These are phyloP conservation scores for Manis crassicaudata DNA, from an alignment of 2,797 vertebrate genomes.

Conservation along the genomic window DNA sequence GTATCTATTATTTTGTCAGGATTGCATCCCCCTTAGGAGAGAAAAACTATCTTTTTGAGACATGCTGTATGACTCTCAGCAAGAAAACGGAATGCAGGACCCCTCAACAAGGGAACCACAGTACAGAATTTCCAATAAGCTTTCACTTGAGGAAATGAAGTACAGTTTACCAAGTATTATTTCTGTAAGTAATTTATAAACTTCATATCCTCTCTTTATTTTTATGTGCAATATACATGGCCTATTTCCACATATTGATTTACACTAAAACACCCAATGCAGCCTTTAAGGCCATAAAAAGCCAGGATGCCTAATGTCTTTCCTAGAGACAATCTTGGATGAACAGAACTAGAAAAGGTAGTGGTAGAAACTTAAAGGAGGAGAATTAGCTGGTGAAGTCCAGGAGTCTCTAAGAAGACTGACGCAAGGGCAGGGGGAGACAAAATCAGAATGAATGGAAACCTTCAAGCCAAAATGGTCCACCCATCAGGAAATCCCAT, in stretches of 20 bases:
- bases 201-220: neutral
- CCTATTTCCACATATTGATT: neutral
- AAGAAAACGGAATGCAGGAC: neutral
- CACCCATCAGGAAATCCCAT: neutral
- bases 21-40: neutral
- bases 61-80: neutral
- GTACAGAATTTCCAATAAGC: neutral
- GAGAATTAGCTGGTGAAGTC: neutral
- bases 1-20: neutral
- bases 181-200: neutral
- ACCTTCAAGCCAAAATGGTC: neutral
- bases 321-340: neutral
- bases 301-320: neutral
- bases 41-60: neutral
- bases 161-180: neutral
- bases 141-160: slow-evolving; percentile 1
- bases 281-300: neutral
- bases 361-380: neutral
- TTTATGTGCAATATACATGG: neutral
- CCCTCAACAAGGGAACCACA: neutral
- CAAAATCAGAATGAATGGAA: neutral
- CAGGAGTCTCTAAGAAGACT: neutral
- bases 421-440: neutral
- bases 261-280: neutral
- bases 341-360: neutral